Base-by-base conservation (phyloP, 2,888 invertebrate species). In the Xestia rhomboidea region DNA sequence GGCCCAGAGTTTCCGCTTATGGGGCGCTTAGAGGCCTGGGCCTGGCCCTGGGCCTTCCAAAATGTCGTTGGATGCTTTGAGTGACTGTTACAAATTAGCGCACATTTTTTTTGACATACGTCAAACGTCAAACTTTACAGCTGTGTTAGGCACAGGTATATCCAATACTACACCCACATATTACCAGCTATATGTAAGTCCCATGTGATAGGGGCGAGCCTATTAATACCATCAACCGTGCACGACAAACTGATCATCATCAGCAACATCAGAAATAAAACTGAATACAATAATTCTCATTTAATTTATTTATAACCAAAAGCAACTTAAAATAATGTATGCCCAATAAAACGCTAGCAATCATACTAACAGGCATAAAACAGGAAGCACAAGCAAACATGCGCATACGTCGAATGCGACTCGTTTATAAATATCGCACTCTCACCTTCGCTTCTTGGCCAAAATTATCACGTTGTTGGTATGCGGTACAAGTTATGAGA, bases 401-500 rank as follows among this genome's bases (percentile, higher is more conserved):
- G 90, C 90, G 90, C 89, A 89, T 81, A 84, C 85, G 62, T 57
- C 81, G 88, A 80, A 88, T 88, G 89, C 89, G 93, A 91, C 91
- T 88, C 91, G 92, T 94, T 88, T 88, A 88, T 88, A 85, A 88
- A 95, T 95, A 95, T 89, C 90, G 83, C 90, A 92, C 94, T 95
- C 94, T 96, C 95, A 95, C 96, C 96, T 96, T 96, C 95, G 90
- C 91, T 91, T 89, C 91, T 90, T 92, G 92, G 92, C 95, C 96
- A 94, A 95, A 96, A 95, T 96, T 95, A 96, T 93, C 93, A 92
- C 93, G 93, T 90, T 87, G 73, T 72, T 81, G 88, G 82, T 34
- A 63, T 75, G 73, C 82, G 81, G 54, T 49, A 83, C 38, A 81
- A 63, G 89, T 38, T 21, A 86, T 34, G 76, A 76, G 90, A 74